Evolutionary conservation across 1,140 invertebrate genomes (phyloP).

Genomic region (Lasioglossum albipes): DNA sequence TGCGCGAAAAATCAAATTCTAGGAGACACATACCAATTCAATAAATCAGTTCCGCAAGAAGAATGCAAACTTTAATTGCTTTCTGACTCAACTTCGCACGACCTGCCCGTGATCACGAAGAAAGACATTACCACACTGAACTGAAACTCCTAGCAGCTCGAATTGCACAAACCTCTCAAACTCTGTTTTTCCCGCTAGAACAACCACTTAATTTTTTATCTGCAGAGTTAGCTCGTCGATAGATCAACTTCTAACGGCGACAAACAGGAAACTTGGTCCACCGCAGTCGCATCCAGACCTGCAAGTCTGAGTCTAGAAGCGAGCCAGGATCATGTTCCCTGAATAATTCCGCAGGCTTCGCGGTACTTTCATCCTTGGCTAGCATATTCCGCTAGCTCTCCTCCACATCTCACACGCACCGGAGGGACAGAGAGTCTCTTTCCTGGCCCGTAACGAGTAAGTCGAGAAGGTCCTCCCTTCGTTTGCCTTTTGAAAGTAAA

Average conservation of each 20-base stretch:
- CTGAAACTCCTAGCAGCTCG: no score
- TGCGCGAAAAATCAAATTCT: no score
- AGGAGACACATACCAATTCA: no score
- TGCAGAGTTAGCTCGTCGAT: background rate
- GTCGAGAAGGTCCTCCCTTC: constrained; percentile 26
- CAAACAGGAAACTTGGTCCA: background rate
- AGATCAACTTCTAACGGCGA: background rate
- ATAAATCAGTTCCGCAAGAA: no score
- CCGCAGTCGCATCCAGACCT: no score
- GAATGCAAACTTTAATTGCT: no score
- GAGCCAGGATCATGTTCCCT: background rate
- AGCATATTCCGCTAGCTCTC: background rate
- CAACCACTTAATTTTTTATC: no score
- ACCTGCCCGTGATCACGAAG: no score
- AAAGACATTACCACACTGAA: no score
- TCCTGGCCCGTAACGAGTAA: constrained; percentile 16
- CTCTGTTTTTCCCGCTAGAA: no score
- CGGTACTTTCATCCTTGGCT: background rate
- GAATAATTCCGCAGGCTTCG: background rate
- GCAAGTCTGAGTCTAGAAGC: background rate
- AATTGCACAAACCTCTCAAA: background rate
- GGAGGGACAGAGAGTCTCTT: background rate
- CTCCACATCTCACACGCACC: background rate
- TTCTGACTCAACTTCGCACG: no score
- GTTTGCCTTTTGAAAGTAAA: constrained; percentile 49